Evolutionary conservation across 1,140 invertebrate species (phyloP), one percentile per base, ranked within the genome.

Genomic region (Hylaeus anthracinus): DNA sequence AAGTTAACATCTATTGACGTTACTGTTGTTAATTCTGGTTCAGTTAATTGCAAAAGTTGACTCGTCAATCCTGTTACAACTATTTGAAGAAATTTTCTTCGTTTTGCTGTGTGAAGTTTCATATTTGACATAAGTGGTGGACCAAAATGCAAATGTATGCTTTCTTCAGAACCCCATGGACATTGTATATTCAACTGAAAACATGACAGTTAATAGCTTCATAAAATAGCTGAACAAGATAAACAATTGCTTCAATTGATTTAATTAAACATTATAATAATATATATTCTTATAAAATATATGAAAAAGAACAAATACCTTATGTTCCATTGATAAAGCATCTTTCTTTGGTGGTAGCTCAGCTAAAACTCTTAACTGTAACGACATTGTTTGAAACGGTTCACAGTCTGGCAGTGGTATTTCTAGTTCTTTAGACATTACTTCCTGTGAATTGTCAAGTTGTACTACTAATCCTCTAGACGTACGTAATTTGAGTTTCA

Each of bases 71-170:
- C 96, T 78, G 95, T 95, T 6, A 98, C 94, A 1, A 95, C 95
- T 14, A 98, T 95, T 91, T 97, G 96, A 5, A 98, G 87, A 88
- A 97, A 97, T 93, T 98, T 98, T 86, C 96, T 95, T 39, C 95
- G 95, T 80, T 96, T 95, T 9, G 96, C 97, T 0, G 98, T 98
- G 75, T 98, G 96, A 3, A 99, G 93, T 80, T 96, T 96, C 94
- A 97, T 96, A 9, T 94, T 95, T 1, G 96, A 95, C 84, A 95
- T 95, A 88, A 99, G 95, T 1, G 98, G 97, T 8, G 97, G 96
- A 2, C 96, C 95, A 92, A 99, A 98, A 86, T 96, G 95, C 1
- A 99, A 91, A 1, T 94, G 93, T 65, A 97, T 96, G 72, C 95
- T 95, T 63, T 95, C 95, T 56, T 96, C 95, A 8, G 94, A 92